These are phyloP conservation scores for Mimachlamys varia DNA, from an alignment of 2,888 invertebrate species.

Conservation along the genomic window DNA sequence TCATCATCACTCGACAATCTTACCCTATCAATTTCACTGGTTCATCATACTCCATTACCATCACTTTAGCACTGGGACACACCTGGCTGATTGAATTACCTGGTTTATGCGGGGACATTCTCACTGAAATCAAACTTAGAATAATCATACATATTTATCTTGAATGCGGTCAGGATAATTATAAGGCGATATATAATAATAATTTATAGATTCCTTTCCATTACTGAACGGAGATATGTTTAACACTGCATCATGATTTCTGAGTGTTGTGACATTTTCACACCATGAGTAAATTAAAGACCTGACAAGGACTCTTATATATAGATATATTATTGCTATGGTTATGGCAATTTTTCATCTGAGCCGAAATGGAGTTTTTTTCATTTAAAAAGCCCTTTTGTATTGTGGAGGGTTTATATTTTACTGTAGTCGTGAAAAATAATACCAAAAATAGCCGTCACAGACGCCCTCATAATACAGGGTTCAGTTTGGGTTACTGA, in stretches of 20 bases:
- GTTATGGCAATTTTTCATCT: too few species aligned
- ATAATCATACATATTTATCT: constrained; percentile 18
- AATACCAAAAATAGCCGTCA: too few species aligned
- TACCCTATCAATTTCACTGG: constrained; percentile 20
- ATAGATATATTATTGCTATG: too few species aligned
- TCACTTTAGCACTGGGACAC: neutral
- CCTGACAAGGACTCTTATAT: too few species aligned
- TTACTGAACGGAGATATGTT: neutral
- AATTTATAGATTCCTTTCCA: constrained; percentile 1
- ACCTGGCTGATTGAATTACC: constrained; percentile 19
- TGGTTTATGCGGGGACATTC: neutral
- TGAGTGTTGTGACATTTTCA: too few species aligned
- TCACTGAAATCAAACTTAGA: neutral
- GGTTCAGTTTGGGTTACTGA: too few species aligned
- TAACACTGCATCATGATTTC: neutral
- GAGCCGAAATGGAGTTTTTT: too few species aligned
- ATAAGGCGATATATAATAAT: neutral
- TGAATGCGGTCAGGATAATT: constrained; percentile 1
- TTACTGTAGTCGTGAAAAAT: too few species aligned
- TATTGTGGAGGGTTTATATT: too few species aligned
- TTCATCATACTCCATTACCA: constrained; percentile 4
- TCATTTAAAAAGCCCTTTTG: too few species aligned
- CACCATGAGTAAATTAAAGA: too few species aligned
- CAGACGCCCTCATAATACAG: too few species aligned
- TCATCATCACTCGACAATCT: constrained; percentile 16